A percentile compares a stretch with the other conserved stretches of the same genome.
phyloP scores from a whole-genome alignment of 2,113 vertebrate species.

The Sciurus niger region DNA sequence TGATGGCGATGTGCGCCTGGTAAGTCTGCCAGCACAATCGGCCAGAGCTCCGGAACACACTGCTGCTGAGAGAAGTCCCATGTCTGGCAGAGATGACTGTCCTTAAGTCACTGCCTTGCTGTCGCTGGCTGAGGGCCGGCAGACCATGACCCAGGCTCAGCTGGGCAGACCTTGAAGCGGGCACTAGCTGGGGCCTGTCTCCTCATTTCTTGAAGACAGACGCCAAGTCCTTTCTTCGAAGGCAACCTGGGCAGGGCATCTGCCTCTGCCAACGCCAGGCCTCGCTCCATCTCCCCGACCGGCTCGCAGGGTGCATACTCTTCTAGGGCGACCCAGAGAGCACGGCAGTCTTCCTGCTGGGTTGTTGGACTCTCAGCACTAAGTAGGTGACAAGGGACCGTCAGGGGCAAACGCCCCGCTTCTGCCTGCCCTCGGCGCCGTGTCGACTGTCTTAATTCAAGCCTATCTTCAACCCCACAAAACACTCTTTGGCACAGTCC shows the following conservation, averaged over 20 bases:
- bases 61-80: not conserved
- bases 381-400: not conserved
- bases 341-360: no score
- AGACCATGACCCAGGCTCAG: no score
- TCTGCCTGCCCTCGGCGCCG: not conserved
- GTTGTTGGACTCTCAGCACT: not conserved
- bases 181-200: no score
- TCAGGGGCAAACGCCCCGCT: no score
- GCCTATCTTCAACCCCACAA: not conserved
- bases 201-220: not conserved
- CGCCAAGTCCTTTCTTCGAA: not conserved
- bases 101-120: not conserved
- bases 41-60: no score
- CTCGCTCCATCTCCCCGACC: not conserved
- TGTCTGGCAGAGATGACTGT: no score
- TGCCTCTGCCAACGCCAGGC: no score
- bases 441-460: not conserved
- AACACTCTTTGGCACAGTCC: not conserved
- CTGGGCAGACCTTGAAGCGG: not conserved
- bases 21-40: not conserved
- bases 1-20: not conserved
- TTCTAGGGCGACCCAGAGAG: not conserved
- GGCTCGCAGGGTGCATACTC: not conserved
- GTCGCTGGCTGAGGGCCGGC: not conserved
- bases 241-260: not conserved